Evolutionary conservation across 2,888 invertebrate species (phyloP), one percentile per base, ranked within the genome.

Genomic region (Maniola hyperantus): DNA sequence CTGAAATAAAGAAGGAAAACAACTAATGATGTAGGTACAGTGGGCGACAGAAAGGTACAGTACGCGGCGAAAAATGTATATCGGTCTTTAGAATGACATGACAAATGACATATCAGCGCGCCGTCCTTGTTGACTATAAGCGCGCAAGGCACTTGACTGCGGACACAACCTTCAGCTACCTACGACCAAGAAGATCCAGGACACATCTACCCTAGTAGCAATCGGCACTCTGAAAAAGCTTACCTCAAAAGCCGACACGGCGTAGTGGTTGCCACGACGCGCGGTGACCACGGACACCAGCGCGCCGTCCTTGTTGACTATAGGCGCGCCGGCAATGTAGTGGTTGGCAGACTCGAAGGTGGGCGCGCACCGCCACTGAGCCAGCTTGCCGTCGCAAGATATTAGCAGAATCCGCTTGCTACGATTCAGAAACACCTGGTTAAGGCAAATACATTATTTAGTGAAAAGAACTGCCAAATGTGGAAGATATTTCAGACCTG

Each of bases 381-480:
- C 91, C 72, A 92, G 77, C 59, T 0, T 26, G 0, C 88, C 91
- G 80, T 92, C 91, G 64, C 80, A 77, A 0, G 91, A 92, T 13
- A 76, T 65, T 59, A 92, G 54, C 65, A 92, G 78, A 60, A 92
- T 65, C 20, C 89, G 89, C 78, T 88, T 89, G 61, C 62, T 81
- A 71, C 91, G 87, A 83, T 91, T 91, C 64, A 92, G 82, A 79
- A 90, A 91, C 72, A 92, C 89, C 91, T 91, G 80, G 8, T 0
- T 5, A 33, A n/a, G 11, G 39, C 10, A 10, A 26, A 26, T 26
- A 4, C 2, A 26, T 26, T 1, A 2, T 26, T 26, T 26, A 2
- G 26, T 26, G 26, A 26, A 26, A 26, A 26, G 26, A 26, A 26
- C 26, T 26, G 26, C 26, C 4, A 26, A 2, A 26, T 1, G 26